Base-by-base conservation (phyloP, 2,113 vertebrate genomes). In the Gymnarchus niloticus region DNA sequence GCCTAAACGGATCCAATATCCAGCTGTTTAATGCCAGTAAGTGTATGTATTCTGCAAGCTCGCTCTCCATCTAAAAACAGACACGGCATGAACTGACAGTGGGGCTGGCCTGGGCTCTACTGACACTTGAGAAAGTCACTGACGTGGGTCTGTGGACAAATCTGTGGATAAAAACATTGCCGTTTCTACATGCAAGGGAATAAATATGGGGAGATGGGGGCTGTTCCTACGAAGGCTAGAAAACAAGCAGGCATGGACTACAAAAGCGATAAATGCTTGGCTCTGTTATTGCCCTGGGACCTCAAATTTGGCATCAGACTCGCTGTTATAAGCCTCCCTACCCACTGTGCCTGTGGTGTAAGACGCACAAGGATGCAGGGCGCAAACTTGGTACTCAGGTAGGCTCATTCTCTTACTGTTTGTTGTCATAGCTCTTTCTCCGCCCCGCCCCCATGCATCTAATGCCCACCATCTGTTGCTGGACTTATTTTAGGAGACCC, bases 401-500 rank as follows among this genome's bases (percentile, higher is more conserved):
- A n/a, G 65, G 65, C 84, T 77, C 49, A 10, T 9, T 51, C 37
- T 57, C 84, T 28, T 52, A 1, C 21, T 56, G 56, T 85, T 78
- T 85, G 84, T 57, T 56, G 73, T 85, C 44, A 17, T 65, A 8
- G 41, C 84, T 19, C 65, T 49, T 81, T 2, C 54, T 51, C 54
- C 28, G 14, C 81, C 52, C 82, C 52, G 54, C 78, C 21, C 81
- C 69, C 8, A 87, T 85, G 87, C 85, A 89, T 90, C 87, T 86
- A 73, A 86, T 65, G 85, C 83, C 69, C 56, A 86, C 90, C 90
- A 91, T 92, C 91, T 92, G 91, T 88, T 90, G 87, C 86, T 82
- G 14, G 56, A 88, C 84, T 81, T 89, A 86, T 92, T 90, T 87
- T 87, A 54, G 56, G 61, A 86, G 28, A 25, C 46, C 81, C 59